Evolutionary conservation across 2,797 vertebrate species (phyloP).

Genomic region (Furcifer pardalis): DNA sequence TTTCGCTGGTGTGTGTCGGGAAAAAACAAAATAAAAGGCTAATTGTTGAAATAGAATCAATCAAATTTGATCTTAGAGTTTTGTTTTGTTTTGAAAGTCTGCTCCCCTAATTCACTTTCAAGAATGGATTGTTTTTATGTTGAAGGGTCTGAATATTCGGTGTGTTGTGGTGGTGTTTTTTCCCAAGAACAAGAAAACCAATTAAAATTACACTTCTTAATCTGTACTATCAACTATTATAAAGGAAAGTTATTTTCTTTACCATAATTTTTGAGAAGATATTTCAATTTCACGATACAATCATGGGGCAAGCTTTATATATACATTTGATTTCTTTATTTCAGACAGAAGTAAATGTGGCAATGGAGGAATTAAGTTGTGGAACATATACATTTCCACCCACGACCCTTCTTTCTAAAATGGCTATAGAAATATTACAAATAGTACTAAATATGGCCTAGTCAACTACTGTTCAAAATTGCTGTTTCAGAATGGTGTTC

Average conservation of each 20-base stretch:
- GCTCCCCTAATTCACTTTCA: conserved; percentile 76
- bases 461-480: conserved; percentile 55
- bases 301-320: conserved; percentile 39
- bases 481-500: conserved; percentile 6
- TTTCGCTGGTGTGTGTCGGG: conserved; percentile 91
- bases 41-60: conserved; percentile 94
- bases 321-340: conserved; percentile 17
- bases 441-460: conserved; percentile 19
- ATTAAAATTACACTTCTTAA: conserved; percentile 65
- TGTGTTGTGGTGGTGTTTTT: conserved; percentile 21
- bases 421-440: conserved; percentile 14
- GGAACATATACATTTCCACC: conserved; percentile 53
- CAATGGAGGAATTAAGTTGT: conserved; percentile 19
- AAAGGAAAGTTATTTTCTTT: conserved; percentile 44
- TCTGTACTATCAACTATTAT: conserved; percentile 49
- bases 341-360: conserved; percentile 20
- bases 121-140: conserved; percentile 75
- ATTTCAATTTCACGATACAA: conserved; percentile 29
- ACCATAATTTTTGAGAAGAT: too few species aligned
- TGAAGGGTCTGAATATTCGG: conserved; percentile 47
- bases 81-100: conserved; percentile 61
- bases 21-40: conserved; percentile 95
- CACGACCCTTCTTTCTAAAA: not conserved
- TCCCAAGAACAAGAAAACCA: not conserved
- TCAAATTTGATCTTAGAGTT: conserved; percentile 87